Evolutionary conservation across 1,140 invertebrate species (phyloP), one percentile per base, ranked within the genome.

Genomic region (Epicauta chinensis): DNA sequence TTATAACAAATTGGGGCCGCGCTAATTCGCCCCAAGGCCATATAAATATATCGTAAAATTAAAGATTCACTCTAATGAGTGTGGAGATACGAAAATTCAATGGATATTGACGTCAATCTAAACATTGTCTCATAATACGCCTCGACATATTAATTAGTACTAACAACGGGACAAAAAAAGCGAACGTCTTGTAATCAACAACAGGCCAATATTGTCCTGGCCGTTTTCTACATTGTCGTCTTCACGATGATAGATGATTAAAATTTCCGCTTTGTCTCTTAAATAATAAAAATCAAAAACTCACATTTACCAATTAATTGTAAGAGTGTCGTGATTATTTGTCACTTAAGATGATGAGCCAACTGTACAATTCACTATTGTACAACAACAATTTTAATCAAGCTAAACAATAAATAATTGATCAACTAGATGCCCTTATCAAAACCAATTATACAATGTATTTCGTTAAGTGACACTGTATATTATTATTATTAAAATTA

Each of bases 381-480:
- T 14, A 17, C 1, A 16, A 16, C n/a, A 9, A 14, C 1, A n/a
- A 10, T 4, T n/a, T 23, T 32, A 11, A 16, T 11, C 9, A 23
- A 23, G 39, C 2, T 14, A 16, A 13, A 12, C 10, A 17, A 53
- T 11, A 35, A 31, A 31, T 29, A 12, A 2, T 15, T 63, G 60
- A 13, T 17, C 56, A 16, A 49, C 55, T 58, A 51, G 46, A 54
- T 65, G 64, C 65, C 65, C 65, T 67, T 67, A 67, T 67, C 65
- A 67, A 64, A 67, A 66, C 64, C 65, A 67, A 67, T 67, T 67
- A 67, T 65, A 67, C 65, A 64, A 64, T 67, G 58, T 64, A 67
- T 58, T 63, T 56, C 47, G 55, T 67, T 64, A 67, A 67, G 65
- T 64, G 63, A 65, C 59, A 59, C 65, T 63, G 54, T 63, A 56